A percentile compares a stretch with the other conserved stretches of the same genome.
These are phyloP conservation scores for Microplitis deprimator DNA, from an alignment of 2,888 invertebrate genomes.

Conservation along the genomic window DNA sequence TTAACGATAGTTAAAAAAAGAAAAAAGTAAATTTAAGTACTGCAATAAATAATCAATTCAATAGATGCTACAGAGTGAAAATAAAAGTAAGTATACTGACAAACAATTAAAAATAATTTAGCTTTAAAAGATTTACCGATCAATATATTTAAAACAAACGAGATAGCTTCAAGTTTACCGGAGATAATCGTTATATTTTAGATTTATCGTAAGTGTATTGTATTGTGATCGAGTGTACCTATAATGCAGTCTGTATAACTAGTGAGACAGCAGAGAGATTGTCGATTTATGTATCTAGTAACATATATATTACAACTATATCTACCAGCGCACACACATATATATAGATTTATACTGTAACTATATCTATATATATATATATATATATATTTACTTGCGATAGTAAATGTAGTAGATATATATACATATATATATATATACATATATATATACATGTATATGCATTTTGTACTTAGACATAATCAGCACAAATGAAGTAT, in stretches of 20 bases:
- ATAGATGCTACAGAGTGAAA: too few species aligned
- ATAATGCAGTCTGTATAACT: constrained; percentile 13
- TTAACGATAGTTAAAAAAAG: too few species aligned
- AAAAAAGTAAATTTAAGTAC: too few species aligned
- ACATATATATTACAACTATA: not conserved
- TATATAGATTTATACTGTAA: not conserved
- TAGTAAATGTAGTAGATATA: not conserved
- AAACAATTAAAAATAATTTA: not conserved
- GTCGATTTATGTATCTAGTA: not conserved
- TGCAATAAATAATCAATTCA: too few species aligned
- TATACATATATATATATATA: constrained; percentile 1
- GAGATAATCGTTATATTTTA: not conserved
- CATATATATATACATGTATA: constrained; percentile 26
- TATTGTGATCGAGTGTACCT: constrained; percentile 34
- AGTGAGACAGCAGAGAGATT: constrained; percentile 16
- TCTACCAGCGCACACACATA: not conserved
- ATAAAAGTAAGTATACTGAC: too few species aligned
- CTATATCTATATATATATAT: not conserved
- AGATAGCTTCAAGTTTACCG: not conserved
- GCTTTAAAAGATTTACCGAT: not conserved
- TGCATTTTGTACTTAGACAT: constrained; percentile 49
- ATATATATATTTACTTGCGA: not conserved
- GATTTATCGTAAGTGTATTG: constrained; percentile 17
- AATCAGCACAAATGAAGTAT: constrained; percentile 67
- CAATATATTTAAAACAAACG: not conserved